Evolutionary conservation across 2,113 vertebrate genomes (phyloP).

Genomic region (Mungos mungo): DNA sequence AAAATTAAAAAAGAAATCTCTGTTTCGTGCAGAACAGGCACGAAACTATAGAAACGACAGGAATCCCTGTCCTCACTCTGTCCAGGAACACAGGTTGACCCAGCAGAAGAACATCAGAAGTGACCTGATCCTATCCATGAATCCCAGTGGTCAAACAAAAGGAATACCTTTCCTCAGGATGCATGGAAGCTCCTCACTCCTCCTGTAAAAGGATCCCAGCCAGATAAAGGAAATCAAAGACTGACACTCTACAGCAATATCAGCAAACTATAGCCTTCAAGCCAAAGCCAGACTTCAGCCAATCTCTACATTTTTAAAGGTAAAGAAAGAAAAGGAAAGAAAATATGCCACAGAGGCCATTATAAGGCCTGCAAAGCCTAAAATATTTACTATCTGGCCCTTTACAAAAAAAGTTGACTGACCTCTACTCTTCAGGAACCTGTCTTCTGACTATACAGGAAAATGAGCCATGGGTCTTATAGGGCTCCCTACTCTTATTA

Average conservation of each 20-base stretch:
- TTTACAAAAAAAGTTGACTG: constrained; percentile 28
- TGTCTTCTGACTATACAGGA: constrained; percentile 31
- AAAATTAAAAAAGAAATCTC: neutral
- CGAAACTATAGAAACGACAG: constrained; percentile 1
- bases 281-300: neutral
- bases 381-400: neutral
- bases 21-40: neutral
- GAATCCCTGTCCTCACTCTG: neutral
- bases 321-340: neutral
- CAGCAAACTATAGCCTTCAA: neutral
- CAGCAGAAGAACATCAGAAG: constrained; percentile 27
- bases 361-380: neutral
- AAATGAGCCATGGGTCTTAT: neutral
- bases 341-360: neutral
- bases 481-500: constrained; percentile 12
- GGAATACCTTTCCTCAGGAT: neutral
- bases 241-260: neutral
- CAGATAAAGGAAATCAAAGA: constrained; percentile 12
- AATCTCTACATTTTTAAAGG: constrained; percentile 26
- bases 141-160: constrained; percentile 34
- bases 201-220: constrained; percentile 1
- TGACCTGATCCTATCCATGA: neutral
- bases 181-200: neutral
- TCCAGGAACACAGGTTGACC: neutral
- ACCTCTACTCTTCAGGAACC: neutral